Percentiles rank a stretch among this genome's conserved stretches.
phyloP scores from a whole-genome alignment of 1,140 invertebrate genomes.

The Neocloeon triangulifer region DNA sequence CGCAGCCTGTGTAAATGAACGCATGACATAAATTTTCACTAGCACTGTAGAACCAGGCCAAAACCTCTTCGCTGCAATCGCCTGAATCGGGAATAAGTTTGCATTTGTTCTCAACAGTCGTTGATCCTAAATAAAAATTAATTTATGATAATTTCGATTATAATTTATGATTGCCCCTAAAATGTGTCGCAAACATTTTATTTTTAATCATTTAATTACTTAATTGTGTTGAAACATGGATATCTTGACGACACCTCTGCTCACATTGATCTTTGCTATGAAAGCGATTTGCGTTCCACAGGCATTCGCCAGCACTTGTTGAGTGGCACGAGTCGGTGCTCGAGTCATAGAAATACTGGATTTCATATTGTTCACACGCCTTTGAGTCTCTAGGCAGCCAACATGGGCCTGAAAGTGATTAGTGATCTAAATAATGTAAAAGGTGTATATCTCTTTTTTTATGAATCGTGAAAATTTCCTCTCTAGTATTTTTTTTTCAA shows the following conservation, averaged over 20 bases:
- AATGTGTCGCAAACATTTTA: too few species aligned
- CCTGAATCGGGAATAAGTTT: slow-evolving; percentile 34
- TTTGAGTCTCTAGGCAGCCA: too few species aligned
- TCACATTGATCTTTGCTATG: slow-evolving; percentile 22
- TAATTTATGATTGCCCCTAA: too few species aligned
- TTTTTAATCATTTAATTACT: too few species aligned
- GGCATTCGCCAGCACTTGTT: slow-evolving; percentile 41
- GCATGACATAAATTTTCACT: slow-evolving; percentile 35
- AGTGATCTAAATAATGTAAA: too few species aligned
- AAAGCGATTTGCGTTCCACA: slow-evolving; percentile 47
- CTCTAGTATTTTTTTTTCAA: too few species aligned
- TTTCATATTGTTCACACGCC: slow-evolving; percentile 39
- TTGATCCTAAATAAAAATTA: too few species aligned
- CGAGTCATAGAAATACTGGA: slow-evolving; percentile 51
- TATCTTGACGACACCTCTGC: slow-evolving; percentile 11
- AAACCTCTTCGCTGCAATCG: slow-evolving; percentile 32
- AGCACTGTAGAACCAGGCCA: slow-evolving; percentile 45
- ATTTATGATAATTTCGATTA: too few species aligned
- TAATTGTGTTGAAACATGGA: not conserved
- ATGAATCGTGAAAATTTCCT: too few species aligned
- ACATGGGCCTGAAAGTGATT: too few species aligned
- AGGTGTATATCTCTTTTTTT: too few species aligned
- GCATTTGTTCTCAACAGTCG: slow-evolving; percentile 30
- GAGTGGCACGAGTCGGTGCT: slow-evolving; percentile 33
- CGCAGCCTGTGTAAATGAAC: slow-evolving; percentile 68